Base-by-base conservation (phyloP, 2,113 vertebrate species). In the Taurulus bubalis region DNA sequence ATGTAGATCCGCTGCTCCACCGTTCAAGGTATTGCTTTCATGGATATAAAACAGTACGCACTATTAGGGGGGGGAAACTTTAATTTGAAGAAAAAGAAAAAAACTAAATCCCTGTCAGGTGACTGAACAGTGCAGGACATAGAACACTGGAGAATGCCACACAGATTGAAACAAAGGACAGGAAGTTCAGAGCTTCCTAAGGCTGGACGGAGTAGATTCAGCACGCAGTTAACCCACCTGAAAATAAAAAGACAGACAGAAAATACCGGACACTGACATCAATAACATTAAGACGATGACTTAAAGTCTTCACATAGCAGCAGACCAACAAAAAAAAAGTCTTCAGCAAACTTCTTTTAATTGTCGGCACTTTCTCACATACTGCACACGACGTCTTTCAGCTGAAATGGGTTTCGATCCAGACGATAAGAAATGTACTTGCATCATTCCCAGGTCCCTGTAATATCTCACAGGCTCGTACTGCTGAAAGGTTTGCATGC, bases 401-500 rank as follows among this genome's bases (percentile, higher is more conserved):
- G 16, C 18, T 60, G 12, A 42, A 58, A 15, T 22, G 0, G 3
- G 20, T 47, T 42, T 69, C 6, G 18, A 49, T 14, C 22, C 4
- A 49, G 22, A 3, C n/a, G 30, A 60, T 18, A 22, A 59, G 59
- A 16, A 60, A 3, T 26, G 0, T 12, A 12, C 14, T 51, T 77
- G 65, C 74, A 83, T 85, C 8, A 36, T 56, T 4, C 15, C 65
- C n/a, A 51, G 34, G 30, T 56, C 56, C 30, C n/a, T 76, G 55
- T 58, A 18, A 38, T 68, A 70, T 80, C 32, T 81, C 71, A 82
- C 45, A 69, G 55, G 71, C 70, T 68, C 42, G 40, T 18, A 24
- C 62, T 71, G 18, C 42, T 81, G n/a, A 51, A 75, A 80, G 34
- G 64, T 68, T 66, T 80, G 30, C 8, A 49, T 28, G 69, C 18